Percentiles rank a stretch among this genome's conserved stretches.
Conservation (phyloP, 1,140 invertebrate species). For the Phymastichus coffea region DNA sequence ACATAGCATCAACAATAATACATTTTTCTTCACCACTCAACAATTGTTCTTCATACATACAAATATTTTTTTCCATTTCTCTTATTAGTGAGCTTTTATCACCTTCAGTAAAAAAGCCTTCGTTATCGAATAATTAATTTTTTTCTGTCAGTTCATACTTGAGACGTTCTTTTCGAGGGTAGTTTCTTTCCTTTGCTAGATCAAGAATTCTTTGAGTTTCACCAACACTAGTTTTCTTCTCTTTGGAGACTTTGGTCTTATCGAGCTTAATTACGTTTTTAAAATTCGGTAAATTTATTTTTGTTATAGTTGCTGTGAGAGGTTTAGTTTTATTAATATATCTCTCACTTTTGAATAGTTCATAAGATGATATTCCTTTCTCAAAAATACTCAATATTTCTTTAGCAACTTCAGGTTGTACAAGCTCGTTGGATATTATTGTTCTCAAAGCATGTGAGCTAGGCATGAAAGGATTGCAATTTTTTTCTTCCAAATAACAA, state of each 20-base stretch:
- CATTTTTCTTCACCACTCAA: not conserved
- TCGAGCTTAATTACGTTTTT: not conserved
- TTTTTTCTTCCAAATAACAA: not conserved
- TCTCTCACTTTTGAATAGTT: not conserved
- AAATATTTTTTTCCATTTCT: not conserved
- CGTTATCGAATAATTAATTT: conserved; percentile 3
- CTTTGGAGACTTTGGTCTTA: not conserved
- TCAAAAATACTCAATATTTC: conserved; percentile 1
- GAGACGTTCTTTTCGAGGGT: not conserved
- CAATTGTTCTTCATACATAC: not conserved
- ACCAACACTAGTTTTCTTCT: not conserved
- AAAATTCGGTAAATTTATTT: not conserved
- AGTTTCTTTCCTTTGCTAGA: not conserved
- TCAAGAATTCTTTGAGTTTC: conserved; percentile 3
- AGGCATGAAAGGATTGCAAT: not conserved
- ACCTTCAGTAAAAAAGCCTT: conserved; percentile 6
- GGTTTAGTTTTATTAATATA: not conserved
- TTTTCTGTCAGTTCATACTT: not conserved
- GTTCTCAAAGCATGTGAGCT: not conserved
- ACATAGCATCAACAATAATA: not conserved
- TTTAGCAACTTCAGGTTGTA: not conserved
- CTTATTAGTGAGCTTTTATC: not conserved
- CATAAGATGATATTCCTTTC: not conserved
- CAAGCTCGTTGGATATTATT: not conserved
- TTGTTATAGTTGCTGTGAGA: not conserved